Evolutionary conservation across 2,888 invertebrate species (phyloP), one percentile per base, ranked within the genome.

Genomic region (Rhagonycha lutea): DNA sequence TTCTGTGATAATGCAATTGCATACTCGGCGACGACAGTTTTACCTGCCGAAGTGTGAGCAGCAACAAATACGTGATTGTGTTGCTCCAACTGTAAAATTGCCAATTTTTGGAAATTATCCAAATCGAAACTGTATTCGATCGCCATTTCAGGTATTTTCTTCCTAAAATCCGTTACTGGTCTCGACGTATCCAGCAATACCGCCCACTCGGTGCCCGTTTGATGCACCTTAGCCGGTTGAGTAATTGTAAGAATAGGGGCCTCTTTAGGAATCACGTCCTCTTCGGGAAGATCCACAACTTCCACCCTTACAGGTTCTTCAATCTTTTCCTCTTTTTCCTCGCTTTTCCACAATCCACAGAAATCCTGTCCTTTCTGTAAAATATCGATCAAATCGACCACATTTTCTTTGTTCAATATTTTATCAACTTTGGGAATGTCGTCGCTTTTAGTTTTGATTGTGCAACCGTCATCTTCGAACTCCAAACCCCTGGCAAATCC

Each of bases 21-120:
- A 88, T 99, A 99, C 89, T 99, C 99, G 0, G 99, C 99, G 0
- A 99, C 98, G 0, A 98, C 99, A 0, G 99, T 99, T 89, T 99
- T 99, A 24, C 96, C 97, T 0, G 99, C 99, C 0, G 99, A 99
- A 0, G 99, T 99, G 86, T 99, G 99, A 0, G 99, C 99, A 0
- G 99, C 98, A 0, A 99, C 98, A 88, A 99, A 99, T 0, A 99
- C 97, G 86, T 97, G 97, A 83, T 97, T 94, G 12, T 96, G 94
- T 83, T 96, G 94, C 88, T 99, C 99, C 72, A 99, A 88, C 86
- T 96, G 96, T 7, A 98, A 88, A 76, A 99, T 96, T 0, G 99
- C 98, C 90, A 96, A 95, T 88, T 99, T 98, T 86, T 99, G 99
- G 86, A 99, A 99, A 24, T 92, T 95, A 87, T 99, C 99, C 84